These are phyloP conservation scores for Ctenopoma multispine DNA, from an alignment of 2,797 vertebrate genomes.

Conservation along the genomic window DNA sequence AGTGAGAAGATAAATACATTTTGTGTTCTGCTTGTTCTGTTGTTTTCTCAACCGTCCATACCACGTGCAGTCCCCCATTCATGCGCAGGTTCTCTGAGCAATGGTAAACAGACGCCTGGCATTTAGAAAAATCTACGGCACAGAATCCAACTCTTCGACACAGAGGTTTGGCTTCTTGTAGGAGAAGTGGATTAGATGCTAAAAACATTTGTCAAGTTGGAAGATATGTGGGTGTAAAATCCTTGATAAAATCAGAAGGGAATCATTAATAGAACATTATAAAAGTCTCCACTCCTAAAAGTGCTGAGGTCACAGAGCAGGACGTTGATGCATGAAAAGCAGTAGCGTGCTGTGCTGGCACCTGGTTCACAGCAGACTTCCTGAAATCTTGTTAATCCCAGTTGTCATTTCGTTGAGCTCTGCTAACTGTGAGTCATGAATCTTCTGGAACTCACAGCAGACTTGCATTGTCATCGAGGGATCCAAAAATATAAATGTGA, in stretches of 20 bases:
- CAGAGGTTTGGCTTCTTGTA: slow-evolving; percentile 12
- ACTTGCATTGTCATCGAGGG: slow-evolving; percentile 46
- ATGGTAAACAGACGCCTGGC: slow-evolving; percentile 48
- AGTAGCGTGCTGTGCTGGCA: slow-evolving; percentile 7
- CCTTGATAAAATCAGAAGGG: slow-evolving; percentile 12
- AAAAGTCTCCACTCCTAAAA: slow-evolving; percentile 1
- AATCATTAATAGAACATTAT: slow-evolving; percentile 13
- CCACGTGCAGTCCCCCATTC: too few species aligned
- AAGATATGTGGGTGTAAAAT: background rate
- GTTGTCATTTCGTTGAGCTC: slow-evolving; percentile 45
- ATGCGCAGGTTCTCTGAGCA: slow-evolving; percentile 11
- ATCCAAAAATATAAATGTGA: slow-evolving; percentile 60
- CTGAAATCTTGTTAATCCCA: slow-evolving; percentile 52
- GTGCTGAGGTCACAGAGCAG: background rate
- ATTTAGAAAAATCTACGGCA: too few species aligned
- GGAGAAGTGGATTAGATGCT: slow-evolving; percentile 12
- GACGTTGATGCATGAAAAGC: slow-evolving; percentile 38
- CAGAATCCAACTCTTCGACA: slow-evolving; percentile 20
- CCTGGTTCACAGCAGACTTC: slow-evolving; percentile 26
- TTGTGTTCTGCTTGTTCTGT: background rate
- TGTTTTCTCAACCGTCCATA: too few species aligned
- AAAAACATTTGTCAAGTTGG: background rate
- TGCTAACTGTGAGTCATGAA: slow-evolving; percentile 44
- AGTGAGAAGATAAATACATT: background rate
- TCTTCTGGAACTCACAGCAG: slow-evolving; percentile 39